Evolutionary conservation across 92 coral and sea anemone genomes (phyloP).

Genomic region (Zoanthus sansibaricus): DNA sequence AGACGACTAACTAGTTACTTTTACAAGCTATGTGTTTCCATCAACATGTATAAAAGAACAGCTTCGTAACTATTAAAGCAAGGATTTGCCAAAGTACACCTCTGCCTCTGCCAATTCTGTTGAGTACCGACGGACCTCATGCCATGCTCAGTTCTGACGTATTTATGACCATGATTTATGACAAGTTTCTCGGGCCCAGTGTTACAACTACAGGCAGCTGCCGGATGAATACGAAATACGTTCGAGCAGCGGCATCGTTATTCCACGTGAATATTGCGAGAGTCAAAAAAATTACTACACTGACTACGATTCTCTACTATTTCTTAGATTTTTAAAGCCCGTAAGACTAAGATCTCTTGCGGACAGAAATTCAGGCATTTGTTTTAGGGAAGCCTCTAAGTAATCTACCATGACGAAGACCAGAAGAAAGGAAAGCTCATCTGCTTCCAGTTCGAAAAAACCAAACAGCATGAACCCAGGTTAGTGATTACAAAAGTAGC

Average conservation of each 20-base stretch:
- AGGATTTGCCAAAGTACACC: too few relatives aligned
- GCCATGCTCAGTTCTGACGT: too few relatives aligned
- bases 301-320: neutral
- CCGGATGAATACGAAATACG: neutral
- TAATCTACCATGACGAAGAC: constrained; percentile 74
- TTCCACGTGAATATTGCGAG: neutral
- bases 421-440: constrained; percentile 51
- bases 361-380: neutral
- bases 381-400: neutral
- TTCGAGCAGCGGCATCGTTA: constrained; percentile 6
- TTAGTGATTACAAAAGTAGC: constrained; percentile 3
- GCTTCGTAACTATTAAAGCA: too few relatives aligned
- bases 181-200: too few relatives aligned
- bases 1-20: too few relatives aligned
- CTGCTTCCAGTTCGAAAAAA: constrained; percentile 55
- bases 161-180: too few relatives aligned
- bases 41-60: too few relatives aligned
- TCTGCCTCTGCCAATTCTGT: too few relatives aligned
- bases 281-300: neutral
- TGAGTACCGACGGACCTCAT: too few relatives aligned
- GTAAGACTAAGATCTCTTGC: neutral
- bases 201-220: too few relatives aligned
- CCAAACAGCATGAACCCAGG: constrained; percentile 89
- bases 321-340: neutral
- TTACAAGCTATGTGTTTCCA: too few relatives aligned